phyloP scores from a whole-genome alignment of 2,888 invertebrate genomes.

The Vannuccia rotundouncinata region DNA sequence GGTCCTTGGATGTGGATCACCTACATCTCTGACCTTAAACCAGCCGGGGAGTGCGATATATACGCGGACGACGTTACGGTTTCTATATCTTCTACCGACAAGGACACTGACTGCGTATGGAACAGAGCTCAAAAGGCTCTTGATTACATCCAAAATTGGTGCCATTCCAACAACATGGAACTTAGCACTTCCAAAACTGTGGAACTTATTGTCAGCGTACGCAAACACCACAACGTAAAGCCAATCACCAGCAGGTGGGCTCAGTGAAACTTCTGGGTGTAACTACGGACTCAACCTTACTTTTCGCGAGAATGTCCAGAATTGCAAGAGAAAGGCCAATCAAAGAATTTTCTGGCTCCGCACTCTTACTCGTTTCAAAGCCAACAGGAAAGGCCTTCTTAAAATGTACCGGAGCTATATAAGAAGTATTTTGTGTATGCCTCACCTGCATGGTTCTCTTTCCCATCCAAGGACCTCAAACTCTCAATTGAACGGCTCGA shows the following conservation, averaged over 20 bases:
- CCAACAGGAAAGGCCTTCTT: constrained; percentile 24
- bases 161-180: too few relatives aligned
- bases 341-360: constrained; percentile 26
- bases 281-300: constrained; percentile 14
- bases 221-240: constrained; percentile 17
- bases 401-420: constrained; percentile 17
- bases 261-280: constrained; percentile 14
- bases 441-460: constrained; percentile 21
- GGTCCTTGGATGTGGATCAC: background rate
- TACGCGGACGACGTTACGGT: too few relatives aligned
- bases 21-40: constrained; percentile 24
- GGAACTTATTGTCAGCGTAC: constrained; percentile 16
- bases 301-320: constrained; percentile 7
- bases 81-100: too few relatives aligned
- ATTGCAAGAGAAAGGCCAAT: constrained; percentile 16
- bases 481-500: background rate
- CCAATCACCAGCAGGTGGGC: constrained; percentile 10
- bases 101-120: too few relatives aligned
- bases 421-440: constrained; percentile 17
- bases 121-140: too few relatives aligned
- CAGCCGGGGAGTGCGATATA: background rate
- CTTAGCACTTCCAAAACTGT: constrained; percentile 1
- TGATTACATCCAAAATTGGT: too few relatives aligned
- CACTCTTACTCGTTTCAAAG: background rate
- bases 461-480: background rate